Conservation (phyloP, 2,888 invertebrate species). For the Phrixothrix hirtus region DNA sequence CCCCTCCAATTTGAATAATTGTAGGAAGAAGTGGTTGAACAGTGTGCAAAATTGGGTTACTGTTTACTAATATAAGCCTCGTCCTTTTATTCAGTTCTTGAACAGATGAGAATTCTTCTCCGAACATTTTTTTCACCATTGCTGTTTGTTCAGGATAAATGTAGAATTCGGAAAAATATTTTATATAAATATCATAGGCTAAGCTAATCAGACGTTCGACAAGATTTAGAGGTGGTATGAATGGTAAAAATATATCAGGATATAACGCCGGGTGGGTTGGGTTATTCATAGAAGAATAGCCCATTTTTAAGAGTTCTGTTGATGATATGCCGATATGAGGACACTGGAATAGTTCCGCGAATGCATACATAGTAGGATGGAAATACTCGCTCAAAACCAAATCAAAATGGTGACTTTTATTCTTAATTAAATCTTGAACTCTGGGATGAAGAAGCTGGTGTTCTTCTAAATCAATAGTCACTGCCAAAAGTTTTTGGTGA, state of each 20-base stretch:
- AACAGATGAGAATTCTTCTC: too few relatives aligned
- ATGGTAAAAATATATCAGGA: constrained; percentile 1
- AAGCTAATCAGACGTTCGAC: neutral
- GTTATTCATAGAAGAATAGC: neutral
- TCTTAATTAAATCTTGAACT: neutral
- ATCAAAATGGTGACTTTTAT: neutral
- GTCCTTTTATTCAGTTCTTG: too few relatives aligned
- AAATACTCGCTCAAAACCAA: neutral
- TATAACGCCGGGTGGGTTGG: neutral
- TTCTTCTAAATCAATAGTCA: neutral
- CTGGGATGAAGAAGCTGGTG: neutral
- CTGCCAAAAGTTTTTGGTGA: too few relatives aligned
- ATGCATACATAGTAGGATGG: constrained; percentile 5
- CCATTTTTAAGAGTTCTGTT: neutral
- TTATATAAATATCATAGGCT: neutral
- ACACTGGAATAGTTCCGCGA: constrained; percentile 2
- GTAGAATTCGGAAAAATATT: neutral
- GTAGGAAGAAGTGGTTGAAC: constrained; percentile 3
- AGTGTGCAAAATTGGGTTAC: too few relatives aligned
- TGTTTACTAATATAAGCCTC: too few relatives aligned
- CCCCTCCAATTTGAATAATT: neutral
- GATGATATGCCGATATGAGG: constrained; percentile 2
- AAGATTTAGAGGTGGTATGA: neutral
- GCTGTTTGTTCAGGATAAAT: neutral
- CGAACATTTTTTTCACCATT: neutral